Percentiles rank a stretch among this genome's conserved stretches.
Conservation (phyloP, 2,113 vertebrate species). For the Pseudorectes ferrugineus region DNA sequence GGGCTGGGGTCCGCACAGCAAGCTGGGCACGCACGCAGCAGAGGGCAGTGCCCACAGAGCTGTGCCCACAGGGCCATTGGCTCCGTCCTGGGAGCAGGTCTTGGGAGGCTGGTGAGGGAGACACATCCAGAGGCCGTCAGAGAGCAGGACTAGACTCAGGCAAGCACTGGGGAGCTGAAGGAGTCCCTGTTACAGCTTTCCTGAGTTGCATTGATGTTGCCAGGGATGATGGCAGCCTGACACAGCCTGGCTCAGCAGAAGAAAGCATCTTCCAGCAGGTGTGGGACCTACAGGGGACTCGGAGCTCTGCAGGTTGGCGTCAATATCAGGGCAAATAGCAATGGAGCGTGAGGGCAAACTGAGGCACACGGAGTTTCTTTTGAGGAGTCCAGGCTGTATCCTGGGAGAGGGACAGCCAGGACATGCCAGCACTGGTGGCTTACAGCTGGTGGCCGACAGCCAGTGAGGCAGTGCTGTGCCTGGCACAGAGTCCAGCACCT, state of each 20-base stretch:
- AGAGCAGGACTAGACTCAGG: neutral
- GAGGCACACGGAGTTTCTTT: neutral
- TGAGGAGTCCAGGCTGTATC: neutral
- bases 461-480: neutral
- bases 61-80: fast-evolving
- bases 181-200: neutral
- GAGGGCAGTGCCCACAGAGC: neutral
- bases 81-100: neutral
- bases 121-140: neutral
- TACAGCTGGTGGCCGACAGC: neutral
- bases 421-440: neutral
- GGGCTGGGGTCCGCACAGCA: neutral
- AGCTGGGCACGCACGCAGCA: neutral
- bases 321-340: neutral
- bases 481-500: neutral
- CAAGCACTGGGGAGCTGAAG: neutral
- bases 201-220: neutral
- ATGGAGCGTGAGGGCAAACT: neutral
- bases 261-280: neutral
- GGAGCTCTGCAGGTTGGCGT: neutral
- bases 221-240: neutral
- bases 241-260: neutral
- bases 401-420: neutral
- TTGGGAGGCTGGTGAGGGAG: neutral
- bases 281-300: neutral